Percentiles rank a stretch among this genome's conserved stretches.
phyloP scores from a whole-genome alignment of 2,797 vertebrate species.

The Malurus splendens region DNA sequence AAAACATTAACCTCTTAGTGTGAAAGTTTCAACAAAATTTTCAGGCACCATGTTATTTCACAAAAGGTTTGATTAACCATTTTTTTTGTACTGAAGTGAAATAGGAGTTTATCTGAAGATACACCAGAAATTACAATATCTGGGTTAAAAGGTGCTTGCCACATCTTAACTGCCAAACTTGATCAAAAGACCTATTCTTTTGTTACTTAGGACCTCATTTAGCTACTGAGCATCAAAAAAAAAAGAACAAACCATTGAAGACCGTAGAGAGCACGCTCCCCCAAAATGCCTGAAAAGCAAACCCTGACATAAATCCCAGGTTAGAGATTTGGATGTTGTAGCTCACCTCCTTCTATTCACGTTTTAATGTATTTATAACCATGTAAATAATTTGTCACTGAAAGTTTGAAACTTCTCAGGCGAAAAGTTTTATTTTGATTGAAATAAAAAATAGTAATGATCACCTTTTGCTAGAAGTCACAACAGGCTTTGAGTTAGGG shows the following conservation, averaged over 20 bases:
- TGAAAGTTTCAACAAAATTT: not conserved
- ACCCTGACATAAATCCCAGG: not conserved
- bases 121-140: not conserved
- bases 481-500: not conserved
- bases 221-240: not conserved
- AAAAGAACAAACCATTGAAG: not conserved
- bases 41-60: not conserved
- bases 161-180: not conserved
- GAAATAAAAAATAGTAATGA: not conserved
- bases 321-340: not conserved
- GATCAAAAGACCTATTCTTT: not conserved
- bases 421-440: not conserved
- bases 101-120: not conserved
- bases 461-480: not conserved
- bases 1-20: not conserved
- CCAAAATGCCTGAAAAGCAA: not conserved
- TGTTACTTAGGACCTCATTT: not conserved
- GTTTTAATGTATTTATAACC: not conserved
- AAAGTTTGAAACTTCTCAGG: not conserved
- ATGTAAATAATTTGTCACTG: not conserved
- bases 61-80: not conserved
- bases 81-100: not conserved
- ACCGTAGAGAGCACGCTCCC: accelerated
- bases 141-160: not conserved
- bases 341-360: not conserved